Percentiles rank a stretch among this genome's conserved stretches.
phyloP scores from a whole-genome alignment of 2,797 vertebrate species.

The Neosilurus hyrtlii region DNA sequence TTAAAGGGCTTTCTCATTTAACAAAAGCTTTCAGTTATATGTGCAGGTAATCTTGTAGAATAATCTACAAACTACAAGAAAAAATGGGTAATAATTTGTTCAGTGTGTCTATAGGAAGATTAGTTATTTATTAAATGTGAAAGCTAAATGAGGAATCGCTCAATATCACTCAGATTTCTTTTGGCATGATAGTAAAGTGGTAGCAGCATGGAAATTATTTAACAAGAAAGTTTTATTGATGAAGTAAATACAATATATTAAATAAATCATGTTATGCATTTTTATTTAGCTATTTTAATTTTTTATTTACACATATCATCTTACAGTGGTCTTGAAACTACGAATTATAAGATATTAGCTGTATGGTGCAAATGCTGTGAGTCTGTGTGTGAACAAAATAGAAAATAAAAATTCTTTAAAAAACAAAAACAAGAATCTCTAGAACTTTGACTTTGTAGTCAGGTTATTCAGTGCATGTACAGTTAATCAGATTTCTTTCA shows the following conservation, averaged over 20 bases:
- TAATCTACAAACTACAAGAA: neutral
- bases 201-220: neutral
- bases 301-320: too few relatives aligned
- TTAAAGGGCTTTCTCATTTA: constrained; percentile 31
- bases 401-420: neutral
- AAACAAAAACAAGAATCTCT: neutral
- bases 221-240: neutral
- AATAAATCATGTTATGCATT: neutral
- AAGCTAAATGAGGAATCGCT: neutral
- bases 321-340: too few relatives aligned
- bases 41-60: neutral
- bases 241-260: neutral
- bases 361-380: too few relatives aligned
- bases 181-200: neutral
- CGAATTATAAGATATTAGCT: too few relatives aligned
- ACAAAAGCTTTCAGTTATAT: neutral
- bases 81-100: neutral
- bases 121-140: neutral
- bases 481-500: neutral
- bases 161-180: neutral
- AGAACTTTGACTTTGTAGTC: neutral
- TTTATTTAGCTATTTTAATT: too few relatives aligned
- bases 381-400: neutral
- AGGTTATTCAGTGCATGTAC: neutral
- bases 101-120: neutral